phyloP scores from a whole-genome alignment of 2,113 vertebrate species.

The Tupaia chinensis region DNA sequence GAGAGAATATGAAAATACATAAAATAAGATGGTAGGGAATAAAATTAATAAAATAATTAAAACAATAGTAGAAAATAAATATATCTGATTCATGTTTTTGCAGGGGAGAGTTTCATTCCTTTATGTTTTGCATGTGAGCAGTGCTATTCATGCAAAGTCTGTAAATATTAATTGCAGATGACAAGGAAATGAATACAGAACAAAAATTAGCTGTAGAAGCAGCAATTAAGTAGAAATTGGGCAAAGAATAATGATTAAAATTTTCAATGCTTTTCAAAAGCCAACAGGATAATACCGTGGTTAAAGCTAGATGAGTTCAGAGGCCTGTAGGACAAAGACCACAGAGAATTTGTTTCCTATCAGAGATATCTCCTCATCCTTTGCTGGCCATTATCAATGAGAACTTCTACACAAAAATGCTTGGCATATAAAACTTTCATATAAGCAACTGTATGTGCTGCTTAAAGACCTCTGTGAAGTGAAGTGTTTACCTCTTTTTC shows the following conservation, averaged over 20 bases:
- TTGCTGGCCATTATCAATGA: background rate
- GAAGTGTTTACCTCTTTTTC: background rate
- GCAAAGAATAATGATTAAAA: background rate
- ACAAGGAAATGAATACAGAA: constrained; percentile 1
- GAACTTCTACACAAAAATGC: background rate
- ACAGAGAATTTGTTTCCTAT: background rate
- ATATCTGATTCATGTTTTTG: background rate
- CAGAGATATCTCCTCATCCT: background rate
- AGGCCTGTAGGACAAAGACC: background rate
- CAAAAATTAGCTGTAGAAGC: constrained; percentile 42
- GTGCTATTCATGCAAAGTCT: background rate
- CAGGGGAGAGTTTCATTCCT: background rate
- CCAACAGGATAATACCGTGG: background rate
- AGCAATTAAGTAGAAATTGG: constrained; percentile 41
- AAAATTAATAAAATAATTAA: background rate
- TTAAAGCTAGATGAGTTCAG: background rate
- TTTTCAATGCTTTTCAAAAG: background rate
- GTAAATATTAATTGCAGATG: constrained; percentile 34
- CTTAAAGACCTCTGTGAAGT: background rate
- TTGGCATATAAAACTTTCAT: background rate
- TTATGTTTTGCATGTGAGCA: background rate
- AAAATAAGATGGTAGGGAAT: background rate
- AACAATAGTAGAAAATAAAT: background rate
- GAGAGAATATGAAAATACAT: background rate
- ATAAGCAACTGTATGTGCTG: background rate